Conservation (phyloP, 2,888 invertebrate species). For the Frankliniella fusca region DNA sequence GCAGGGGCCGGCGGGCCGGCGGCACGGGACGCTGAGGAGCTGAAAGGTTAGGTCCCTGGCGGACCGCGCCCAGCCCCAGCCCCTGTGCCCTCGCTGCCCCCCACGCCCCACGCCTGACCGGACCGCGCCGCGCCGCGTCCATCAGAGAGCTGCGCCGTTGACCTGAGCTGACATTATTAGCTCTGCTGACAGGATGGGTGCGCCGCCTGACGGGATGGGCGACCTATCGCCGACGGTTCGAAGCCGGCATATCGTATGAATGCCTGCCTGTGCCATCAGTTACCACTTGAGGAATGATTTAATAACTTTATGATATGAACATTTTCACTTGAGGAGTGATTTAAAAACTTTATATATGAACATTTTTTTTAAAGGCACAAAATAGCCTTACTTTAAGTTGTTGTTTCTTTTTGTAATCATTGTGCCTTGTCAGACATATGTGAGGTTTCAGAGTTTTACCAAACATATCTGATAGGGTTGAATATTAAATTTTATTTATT, state of each 20-base stretch:
- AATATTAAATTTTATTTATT: slow-evolving; percentile 8
- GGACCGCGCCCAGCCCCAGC: not conserved
- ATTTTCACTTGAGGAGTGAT: not conserved
- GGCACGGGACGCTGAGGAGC: not conserved
- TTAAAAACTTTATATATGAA: not conserved
- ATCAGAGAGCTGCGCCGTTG: not conserved
- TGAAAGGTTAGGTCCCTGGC: not conserved
- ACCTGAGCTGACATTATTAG: not conserved
- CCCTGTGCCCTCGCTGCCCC: not conserved
- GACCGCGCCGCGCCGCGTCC: too few species aligned
- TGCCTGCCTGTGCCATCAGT: not conserved
- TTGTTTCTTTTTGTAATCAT: not conserved
- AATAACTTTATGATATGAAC: not conserved
- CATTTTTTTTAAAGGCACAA: too few species aligned
- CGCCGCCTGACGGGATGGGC: too few species aligned
- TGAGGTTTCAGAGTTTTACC: not conserved
- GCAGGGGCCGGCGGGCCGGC: not conserved
- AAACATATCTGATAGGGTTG: too few species aligned
- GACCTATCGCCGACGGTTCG: too few species aligned
- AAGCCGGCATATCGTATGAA: too few species aligned
- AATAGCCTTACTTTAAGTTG: too few species aligned
- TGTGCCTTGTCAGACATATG: not conserved
- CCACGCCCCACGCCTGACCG: not conserved
- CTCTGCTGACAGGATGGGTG: too few species aligned
- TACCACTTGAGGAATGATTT: not conserved